Base-by-base conservation (phyloP, 64 coral and sea anemone species). In the Pocillopora damicornis region DNA sequence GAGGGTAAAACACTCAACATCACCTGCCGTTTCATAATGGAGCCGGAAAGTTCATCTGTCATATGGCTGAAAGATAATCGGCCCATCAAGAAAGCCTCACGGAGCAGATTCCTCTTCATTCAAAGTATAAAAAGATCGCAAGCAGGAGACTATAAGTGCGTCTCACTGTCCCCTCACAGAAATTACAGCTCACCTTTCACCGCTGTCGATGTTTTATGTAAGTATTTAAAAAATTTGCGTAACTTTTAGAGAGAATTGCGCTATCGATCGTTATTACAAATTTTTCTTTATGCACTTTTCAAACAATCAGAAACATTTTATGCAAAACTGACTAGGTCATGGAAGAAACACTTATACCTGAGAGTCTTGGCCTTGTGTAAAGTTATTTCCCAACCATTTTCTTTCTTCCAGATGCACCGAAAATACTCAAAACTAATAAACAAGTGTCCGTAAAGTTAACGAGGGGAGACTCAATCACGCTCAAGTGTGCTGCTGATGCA, bases 201-300 rank as follows among this genome's bases (percentile, higher is more conserved):
- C 11, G n/a, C 35, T 68, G 80, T 83, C 18, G 37, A 83, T 51
- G 80, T 83, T 15, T 51, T 83, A 18, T 83, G 80, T 83, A 34
- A 83, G 80, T 83, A 67, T 64, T 42, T 42, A 77, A 5, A 58
- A 58, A 15, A 58, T 51, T 10, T 51, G 42, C 42, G 42, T 7
- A 51, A 7, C 42, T 51, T 51, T 51, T 4, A 51, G 42, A 51
- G 42, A 30, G 42, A 51, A 51, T 1, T 7, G 42, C 42, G 3
- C 42, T 51, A 4, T 51, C 42, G 3, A 51, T 51, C 42, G 7
- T 2, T 0, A 2, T 51, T 51, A 51, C 42, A 51, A 51, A 51
- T 51, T 51, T 51, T 51, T 51, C 42, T 51, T 51, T 7, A 51
- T 51, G 42, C 42, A 2, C 42, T 51, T 30, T 51, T 51, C 3